Percentiles rank a stretch among this genome's conserved stretches.
Conservation (phyloP, 2,113 vertebrate species). For the Hymenochirus boettgeri region DNA sequence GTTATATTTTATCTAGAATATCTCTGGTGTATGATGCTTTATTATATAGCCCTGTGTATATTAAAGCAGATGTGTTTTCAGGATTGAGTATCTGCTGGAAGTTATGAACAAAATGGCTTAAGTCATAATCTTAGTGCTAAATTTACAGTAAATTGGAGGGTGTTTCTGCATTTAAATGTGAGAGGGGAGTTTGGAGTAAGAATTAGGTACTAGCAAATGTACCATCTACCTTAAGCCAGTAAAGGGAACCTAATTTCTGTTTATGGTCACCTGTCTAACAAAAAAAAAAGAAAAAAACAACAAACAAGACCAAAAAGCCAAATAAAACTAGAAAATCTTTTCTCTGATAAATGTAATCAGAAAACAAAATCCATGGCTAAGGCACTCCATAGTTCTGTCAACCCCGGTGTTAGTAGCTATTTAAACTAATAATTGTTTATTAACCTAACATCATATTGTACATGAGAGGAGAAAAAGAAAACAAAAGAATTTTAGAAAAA, state of each 20-base stretch:
- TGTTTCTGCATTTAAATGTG: neutral
- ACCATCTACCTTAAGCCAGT: too few species aligned
- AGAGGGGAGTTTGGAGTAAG: constrained; percentile 24
- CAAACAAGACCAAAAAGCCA: too few species aligned
- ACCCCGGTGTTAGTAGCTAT: neutral
- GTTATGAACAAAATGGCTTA: constrained; percentile 22
- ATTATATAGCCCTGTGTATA: constrained; percentile 11
- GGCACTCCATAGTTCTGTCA: constrained; percentile 34
- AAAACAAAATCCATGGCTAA: constrained; percentile 26
- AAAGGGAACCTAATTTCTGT: too few species aligned
- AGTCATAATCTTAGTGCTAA: constrained; percentile 21
- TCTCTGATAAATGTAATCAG: constrained; percentile 21
- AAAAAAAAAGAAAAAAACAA: too few species aligned
- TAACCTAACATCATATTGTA: too few species aligned
- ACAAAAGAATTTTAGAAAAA: neutral
- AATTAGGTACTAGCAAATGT: constrained; percentile 11
- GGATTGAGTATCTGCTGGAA: constrained; percentile 14
- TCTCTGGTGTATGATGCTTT: constrained; percentile 12
- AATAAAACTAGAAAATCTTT: too few species aligned
- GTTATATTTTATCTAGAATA: neutral
- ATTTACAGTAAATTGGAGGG: constrained; percentile 31
- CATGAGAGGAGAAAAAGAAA: too few species aligned
- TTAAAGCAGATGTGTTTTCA: constrained; percentile 17
- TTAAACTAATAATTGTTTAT: too few species aligned
- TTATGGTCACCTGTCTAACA: too few species aligned